Evolutionary conservation across 1,140 invertebrate species (phyloP).

Genomic region (Drosophila serrata): DNA sequence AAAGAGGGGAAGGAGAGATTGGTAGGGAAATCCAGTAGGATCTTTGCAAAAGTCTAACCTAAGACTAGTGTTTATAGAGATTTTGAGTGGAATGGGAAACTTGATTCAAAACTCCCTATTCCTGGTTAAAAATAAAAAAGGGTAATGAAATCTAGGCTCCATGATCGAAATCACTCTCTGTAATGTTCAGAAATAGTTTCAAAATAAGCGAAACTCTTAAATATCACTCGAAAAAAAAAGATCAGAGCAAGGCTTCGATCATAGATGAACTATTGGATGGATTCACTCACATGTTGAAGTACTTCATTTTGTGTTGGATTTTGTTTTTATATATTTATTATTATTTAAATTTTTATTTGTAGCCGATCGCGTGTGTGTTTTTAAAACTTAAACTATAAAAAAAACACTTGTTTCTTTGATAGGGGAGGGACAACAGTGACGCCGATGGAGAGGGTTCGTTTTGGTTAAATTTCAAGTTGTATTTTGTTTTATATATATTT

Average conservation of each 20-base stretch:
- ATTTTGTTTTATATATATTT: neutral
- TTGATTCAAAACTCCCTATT: neutral
- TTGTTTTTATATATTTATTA: constrained; percentile 22
- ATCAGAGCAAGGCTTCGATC: neutral
- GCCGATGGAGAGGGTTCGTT: neutral
- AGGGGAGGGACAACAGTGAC: constrained; percentile 1
- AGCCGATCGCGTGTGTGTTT: constrained; percentile 19
- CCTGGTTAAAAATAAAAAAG: neutral
- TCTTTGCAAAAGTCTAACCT: neutral
- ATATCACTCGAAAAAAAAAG: constrained; percentile 19
- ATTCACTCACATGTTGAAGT: constrained; percentile 85
- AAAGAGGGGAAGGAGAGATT: too few species aligned
- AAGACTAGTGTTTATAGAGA: too few species aligned
- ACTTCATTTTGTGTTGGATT: constrained; percentile 77
- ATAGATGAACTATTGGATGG: neutral
- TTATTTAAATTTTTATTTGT: neutral
- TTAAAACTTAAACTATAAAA: constrained; percentile 54
- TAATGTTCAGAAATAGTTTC: neutral
- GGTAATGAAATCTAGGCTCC: neutral
- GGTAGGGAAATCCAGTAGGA: neutral
- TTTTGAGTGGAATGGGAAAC: neutral
- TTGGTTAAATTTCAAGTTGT: neutral
- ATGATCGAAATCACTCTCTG: neutral
- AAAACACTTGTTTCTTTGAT: constrained; percentile 28
- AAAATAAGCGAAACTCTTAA: neutral